Conservation (phyloP, 53 echinoderm and acorn worm species). For the Mesocentrotus franciscanus region DNA sequence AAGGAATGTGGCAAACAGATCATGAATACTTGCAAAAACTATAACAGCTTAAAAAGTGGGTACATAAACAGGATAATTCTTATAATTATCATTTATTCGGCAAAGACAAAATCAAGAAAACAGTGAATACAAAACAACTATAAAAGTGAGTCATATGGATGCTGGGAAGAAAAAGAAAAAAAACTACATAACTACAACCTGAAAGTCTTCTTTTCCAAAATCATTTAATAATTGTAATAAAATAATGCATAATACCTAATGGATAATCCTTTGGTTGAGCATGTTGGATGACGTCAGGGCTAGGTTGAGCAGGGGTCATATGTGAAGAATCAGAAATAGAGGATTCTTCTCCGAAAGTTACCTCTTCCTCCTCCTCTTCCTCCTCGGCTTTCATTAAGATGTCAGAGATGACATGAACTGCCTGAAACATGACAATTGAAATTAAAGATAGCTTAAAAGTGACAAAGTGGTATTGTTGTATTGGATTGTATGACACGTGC, state of each 20-base stretch:
- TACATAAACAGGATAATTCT: too few species aligned
- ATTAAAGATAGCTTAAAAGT: background rate
- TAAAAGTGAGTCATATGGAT: too few species aligned
- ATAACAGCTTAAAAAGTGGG: too few species aligned
- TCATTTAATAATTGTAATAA: background rate
- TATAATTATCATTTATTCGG: background rate
- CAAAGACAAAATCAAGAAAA: background rate
- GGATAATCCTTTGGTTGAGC: conserved; percentile 28
- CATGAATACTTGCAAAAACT: too few species aligned
- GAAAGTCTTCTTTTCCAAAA: too few species aligned
- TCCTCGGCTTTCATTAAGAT: conserved; percentile 75
- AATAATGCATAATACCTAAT: background rate
- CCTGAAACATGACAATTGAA: conserved; percentile 56
- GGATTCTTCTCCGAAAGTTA: conserved; percentile 79
- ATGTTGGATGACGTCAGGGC: conserved; percentile 40
- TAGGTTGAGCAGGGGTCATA: conserved; percentile 20
- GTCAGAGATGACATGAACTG: conserved; percentile 73
- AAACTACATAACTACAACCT: too few species aligned
- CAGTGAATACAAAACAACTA: too few species aligned
- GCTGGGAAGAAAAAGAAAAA: too few species aligned
- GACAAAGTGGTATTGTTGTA: too few species aligned
- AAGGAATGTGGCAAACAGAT: background rate
- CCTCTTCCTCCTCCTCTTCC: conserved; percentile 66
- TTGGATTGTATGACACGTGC: too few species aligned
- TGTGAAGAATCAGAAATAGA: conserved; percentile 74